Evolutionary conservation across 2,797 vertebrate genomes (phyloP).

Genomic region (Lateolabrax maculatus): DNA sequence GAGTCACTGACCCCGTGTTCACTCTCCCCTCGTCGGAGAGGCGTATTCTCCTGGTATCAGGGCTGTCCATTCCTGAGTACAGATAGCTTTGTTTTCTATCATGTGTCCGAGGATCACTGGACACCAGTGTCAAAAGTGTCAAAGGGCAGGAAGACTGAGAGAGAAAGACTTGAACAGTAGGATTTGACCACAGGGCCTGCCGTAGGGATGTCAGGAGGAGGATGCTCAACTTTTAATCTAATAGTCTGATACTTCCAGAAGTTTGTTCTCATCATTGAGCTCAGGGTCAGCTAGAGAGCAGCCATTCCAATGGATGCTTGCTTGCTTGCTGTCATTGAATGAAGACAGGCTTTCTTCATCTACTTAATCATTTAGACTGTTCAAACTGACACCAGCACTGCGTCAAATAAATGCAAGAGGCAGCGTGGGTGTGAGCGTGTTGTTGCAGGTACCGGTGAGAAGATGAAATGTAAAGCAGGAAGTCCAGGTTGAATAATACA

Average conservation of each 20-base stretch:
- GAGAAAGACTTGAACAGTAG: constrained; percentile 6
- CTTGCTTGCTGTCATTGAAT: neutral
- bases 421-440: constrained; percentile 30
- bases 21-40: constrained; percentile 23
- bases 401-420: neutral
- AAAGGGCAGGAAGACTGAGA: constrained; percentile 46
- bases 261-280: constrained; percentile 8
- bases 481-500: constrained; percentile 34
- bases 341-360: neutral
- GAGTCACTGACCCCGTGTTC: constrained; percentile 56
- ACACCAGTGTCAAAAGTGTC: constrained; percentile 42
- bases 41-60: constrained; percentile 59
- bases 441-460: constrained; percentile 19
- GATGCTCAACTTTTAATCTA: neutral
- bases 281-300: constrained; percentile 7
- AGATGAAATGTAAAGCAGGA: constrained; percentile 37
- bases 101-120: constrained; percentile 33
- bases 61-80: constrained; percentile 45
- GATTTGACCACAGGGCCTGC: neutral
- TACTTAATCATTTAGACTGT: constrained; percentile 7
- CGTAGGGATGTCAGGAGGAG: neutral
- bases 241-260: constrained; percentile 13
- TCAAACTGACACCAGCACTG: constrained; percentile 6
- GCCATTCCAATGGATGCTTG: neutral
- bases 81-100: constrained; percentile 76